Conservation (phyloP, 2,888 invertebrate species). For the Eledona agricola region DNA sequence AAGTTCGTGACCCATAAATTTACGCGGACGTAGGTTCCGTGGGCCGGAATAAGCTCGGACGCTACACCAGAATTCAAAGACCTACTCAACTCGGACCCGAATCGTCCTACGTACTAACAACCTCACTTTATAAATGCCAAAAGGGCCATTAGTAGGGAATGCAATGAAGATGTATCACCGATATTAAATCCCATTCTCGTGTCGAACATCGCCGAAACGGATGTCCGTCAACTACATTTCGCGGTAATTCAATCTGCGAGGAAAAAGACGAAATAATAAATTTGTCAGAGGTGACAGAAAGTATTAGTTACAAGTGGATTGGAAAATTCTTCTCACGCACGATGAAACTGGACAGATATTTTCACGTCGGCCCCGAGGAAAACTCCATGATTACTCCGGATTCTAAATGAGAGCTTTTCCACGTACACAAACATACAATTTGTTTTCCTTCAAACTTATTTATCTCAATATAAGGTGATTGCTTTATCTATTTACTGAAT, state of each 20-base stretch:
- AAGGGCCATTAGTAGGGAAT: conserved; percentile 5
- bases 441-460: conserved; percentile 20
- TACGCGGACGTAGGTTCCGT: conserved; percentile 3
- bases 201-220: conserved; percentile 2
- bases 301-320: conserved; percentile 39
- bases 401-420: conserved; percentile 25
- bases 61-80: conserved; percentile 8
- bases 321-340: conserved; percentile 41
- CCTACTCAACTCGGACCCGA: too few species aligned
- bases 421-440: conserved; percentile 12
- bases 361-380: conserved; percentile 22
- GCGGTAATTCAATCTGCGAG: conserved; percentile 27
- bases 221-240: conserved; percentile 19
- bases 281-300: conserved; percentile 38
- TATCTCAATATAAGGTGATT: conserved; percentile 14
- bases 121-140: conserved; percentile 17
- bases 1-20: conserved; percentile 29
- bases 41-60: conserved; percentile 10
- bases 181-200: background rate
- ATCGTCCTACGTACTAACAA: too few species aligned
- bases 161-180: background rate
- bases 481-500: conserved; percentile 13
- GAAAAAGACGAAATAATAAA: conserved; percentile 36
- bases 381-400: conserved; percentile 23
- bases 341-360: conserved; percentile 39